Evolutionary conservation across 2,888 invertebrate species (phyloP), one percentile per base, ranked within the genome.

Genomic region (Atrina japonica): DNA sequence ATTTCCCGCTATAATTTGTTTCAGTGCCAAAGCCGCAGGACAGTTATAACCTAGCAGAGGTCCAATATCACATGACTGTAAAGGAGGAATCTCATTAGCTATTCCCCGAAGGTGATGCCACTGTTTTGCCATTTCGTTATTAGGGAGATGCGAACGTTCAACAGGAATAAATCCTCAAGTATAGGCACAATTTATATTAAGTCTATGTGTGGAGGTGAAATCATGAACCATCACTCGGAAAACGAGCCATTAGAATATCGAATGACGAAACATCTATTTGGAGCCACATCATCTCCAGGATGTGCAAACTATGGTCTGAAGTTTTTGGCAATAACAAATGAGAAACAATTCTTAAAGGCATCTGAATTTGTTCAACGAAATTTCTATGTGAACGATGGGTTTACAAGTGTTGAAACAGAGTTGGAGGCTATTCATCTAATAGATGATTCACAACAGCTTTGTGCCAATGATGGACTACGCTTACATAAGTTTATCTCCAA

Each of bases 401-500:
- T 80, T 14, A 70, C 65, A 11, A 70, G 71, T 16, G 70, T 76
- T 1, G 53, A 65, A n/a, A 59, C 75, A 14, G 70, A 59, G 52
- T 53, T 53, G 21, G 68, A 76, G 25, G 80, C 77, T 21, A 65
- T 73, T 16, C 3, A 52, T 0, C 27, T 81, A 29, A 60, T 78
- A n/a, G 23, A 49, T 3, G 68, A 59, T 11, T 56, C 55, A 3
- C 60, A 64, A 52, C 30, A 23, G 11, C 45, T 82, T 18, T 82
- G 78, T 40, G 25, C 45, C 3, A 66, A 69, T 25, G 75, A 73
- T 52, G 75, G 74, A 7, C 27, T 83, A 9, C 47, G 72, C 29
- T 56, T 83, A 14, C 76, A 76, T 60, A 80, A 82, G 47, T 76
- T 81, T 53, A 29, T 69, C 1, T 80, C 79, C 0, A 85, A 83